Percentiles rank a stretch among this genome's conserved stretches.
These are phyloP conservation scores for Ichneumon xanthorius DNA, from an alignment of 2,888 invertebrate genomes.

Conservation along the genomic window DNA sequence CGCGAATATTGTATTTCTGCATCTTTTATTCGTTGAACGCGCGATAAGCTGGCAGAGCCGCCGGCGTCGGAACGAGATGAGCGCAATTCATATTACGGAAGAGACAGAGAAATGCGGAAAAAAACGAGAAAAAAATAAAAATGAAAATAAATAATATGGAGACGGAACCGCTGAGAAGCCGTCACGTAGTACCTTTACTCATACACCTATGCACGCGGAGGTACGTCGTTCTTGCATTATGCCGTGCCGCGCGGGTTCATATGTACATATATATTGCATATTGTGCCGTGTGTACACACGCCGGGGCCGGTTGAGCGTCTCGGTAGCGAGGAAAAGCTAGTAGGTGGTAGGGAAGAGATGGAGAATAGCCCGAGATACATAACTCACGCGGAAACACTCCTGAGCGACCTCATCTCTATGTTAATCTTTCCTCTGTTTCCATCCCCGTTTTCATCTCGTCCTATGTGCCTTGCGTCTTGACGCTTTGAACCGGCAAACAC, in stretches of 20 bases:
- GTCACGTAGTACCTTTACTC: constrained; percentile 29
- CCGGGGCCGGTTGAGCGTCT: constrained; percentile 11
- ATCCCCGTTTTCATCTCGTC: constrained; percentile 54
- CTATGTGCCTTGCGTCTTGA: constrained; percentile 50
- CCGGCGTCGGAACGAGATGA: constrained; percentile 18
- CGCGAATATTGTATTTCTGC: background rate
- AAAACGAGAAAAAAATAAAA: constrained; percentile 7
- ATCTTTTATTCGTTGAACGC: constrained; percentile 34
- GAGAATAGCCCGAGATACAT: constrained; percentile 68
- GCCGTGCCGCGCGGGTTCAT: background rate
- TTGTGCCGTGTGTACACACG: constrained; percentile 21
- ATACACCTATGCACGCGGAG: background rate
- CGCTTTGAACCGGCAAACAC: constrained; percentile 39
- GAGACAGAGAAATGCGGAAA: background rate
- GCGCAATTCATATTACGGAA: constrained; percentile 29
- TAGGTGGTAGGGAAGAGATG: constrained; percentile 47
- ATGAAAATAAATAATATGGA: constrained; percentile 10
- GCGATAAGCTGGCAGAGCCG: constrained; percentile 15
- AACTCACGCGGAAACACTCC: constrained; percentile 74
- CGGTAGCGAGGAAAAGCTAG: constrained; percentile 36
- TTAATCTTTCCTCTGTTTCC: constrained; percentile 74
- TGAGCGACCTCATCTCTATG: constrained; percentile 78
- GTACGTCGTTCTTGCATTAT: constrained; percentile 7
- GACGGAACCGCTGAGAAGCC: constrained; percentile 37
- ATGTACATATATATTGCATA: constrained; percentile 5